Percentiles rank a stretch among this genome's conserved stretches.
These are phyloP conservation scores for Ailurus styani DNA, from an alignment of 2,113 vertebrate species.

Conservation along the genomic window DNA sequence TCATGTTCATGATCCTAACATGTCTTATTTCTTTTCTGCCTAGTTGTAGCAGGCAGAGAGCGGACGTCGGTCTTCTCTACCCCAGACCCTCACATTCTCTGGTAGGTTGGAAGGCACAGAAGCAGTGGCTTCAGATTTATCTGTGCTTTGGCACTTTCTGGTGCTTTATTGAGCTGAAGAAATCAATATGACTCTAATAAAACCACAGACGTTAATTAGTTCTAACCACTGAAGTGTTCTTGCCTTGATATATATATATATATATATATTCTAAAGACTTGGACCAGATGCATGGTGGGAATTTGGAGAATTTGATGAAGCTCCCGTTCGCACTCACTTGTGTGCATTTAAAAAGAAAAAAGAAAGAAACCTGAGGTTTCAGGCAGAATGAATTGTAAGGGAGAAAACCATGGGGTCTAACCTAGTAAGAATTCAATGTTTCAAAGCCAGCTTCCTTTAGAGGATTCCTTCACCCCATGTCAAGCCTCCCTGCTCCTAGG, in stretches of 20 bases:
- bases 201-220: background rate
- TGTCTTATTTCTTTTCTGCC: too few species aligned
- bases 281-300: background rate
- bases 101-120: background rate
- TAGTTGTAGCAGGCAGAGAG: accelerated
- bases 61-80: accelerated
- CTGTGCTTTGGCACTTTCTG: background rate
- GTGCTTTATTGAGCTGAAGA: background rate
- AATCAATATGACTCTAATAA: background rate
- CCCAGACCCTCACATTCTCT: accelerated
- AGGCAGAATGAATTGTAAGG: background rate
- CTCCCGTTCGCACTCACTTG: background rate
- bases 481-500: background rate
- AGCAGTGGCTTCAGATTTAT: background rate
- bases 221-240: background rate
- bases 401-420: accelerated
- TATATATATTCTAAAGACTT: background rate
- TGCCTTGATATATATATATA: background rate
- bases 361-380: background rate
- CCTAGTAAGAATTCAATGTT: background rate
- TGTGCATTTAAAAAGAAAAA: background rate
- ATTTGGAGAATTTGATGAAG: too few species aligned
- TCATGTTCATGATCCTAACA: accelerated
- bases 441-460: background rate
- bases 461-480: accelerated